Base-by-base conservation (phyloP, 2,113 vertebrate genomes). In the Phalacrocorax brasilianus region DNA sequence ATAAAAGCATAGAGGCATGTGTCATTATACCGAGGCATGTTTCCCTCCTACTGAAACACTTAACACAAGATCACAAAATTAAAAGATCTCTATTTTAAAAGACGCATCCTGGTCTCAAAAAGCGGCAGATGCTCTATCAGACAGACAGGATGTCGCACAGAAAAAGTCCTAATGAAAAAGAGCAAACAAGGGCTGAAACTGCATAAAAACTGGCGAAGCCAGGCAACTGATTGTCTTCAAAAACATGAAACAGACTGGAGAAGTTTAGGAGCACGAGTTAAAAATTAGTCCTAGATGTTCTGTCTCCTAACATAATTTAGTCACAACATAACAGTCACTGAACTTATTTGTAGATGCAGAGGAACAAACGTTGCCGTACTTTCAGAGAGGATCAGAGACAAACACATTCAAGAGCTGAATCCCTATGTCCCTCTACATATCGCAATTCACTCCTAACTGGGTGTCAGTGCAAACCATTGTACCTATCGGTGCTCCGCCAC, bases 161-260 rank as follows among this genome's bases (percentile, higher is more conserved):
- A 73, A 63, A 79, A 50, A 44, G 56, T 78, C 74, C 52, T 16
- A 71, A 83, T 66, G 77, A 56, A 61, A 93, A 96, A 83, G 35
- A 85, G 56, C 53, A 88, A 95, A 92, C 40, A 24, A 93, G 62
- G n/a, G 75, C 62, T 73, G 68, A 66, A 91, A 72, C 66, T 38
- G 73, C 94, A 89, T 85, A 83, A 87, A 45, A 82, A 56, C 84
- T 82, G 86, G 83, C 91, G 89, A 61, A 89, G 92, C 92, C 97
- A 95, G 94, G 59, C 91, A 79, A 96, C 96, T 62, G 73, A 92
- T 76, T 97, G 90, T 93, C 90, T 76, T 49, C 38, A 76, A 91
- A 44, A 65, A 52, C 32, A 76, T 9, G 15, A 82, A 85, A 81
- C 45, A 82, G 81, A 68, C 42, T 30, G 80, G 40, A 78, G 87